Evolutionary conservation across 2,888 invertebrate genomes (phyloP).

Genomic region (Dexiosoma caninum): DNA sequence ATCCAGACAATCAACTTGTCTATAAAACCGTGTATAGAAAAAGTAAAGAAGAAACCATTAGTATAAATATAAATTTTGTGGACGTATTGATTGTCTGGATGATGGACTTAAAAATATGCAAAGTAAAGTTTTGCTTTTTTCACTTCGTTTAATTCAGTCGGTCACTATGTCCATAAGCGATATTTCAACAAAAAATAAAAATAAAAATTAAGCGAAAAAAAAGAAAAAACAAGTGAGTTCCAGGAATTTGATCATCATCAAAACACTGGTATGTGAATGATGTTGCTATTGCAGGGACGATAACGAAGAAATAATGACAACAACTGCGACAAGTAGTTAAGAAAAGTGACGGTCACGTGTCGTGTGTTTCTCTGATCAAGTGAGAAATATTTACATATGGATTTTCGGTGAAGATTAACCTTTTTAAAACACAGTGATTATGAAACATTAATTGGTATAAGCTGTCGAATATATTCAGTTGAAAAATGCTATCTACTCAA

Average conservation of each 20-base stretch:
- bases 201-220: no score
- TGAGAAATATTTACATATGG: neutral
- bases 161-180: constrained; percentile 63
- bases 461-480: no score
- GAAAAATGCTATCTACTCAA: no score
- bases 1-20: no score
- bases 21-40: no score
- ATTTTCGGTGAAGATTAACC: no score
- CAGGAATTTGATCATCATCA: constrained; percentile 71
- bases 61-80: no score
- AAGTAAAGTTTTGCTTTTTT: constrained; percentile 11
- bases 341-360: neutral
- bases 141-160: constrained; percentile 59
- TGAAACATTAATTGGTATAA: no score
- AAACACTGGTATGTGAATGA: constrained; percentile 54
- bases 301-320: neutral
- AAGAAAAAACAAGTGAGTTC: constrained; percentile 65
- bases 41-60: no score
- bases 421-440: no score
- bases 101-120: neutral
- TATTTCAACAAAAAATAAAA: no score
- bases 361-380: neutral
- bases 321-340: neutral
- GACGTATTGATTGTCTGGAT: no score
- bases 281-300: constrained; percentile 9